These are phyloP conservation scores for Pachymerium ferrugineum DNA, from an alignment of 2,888 invertebrate genomes.

Conservation along the genomic window DNA sequence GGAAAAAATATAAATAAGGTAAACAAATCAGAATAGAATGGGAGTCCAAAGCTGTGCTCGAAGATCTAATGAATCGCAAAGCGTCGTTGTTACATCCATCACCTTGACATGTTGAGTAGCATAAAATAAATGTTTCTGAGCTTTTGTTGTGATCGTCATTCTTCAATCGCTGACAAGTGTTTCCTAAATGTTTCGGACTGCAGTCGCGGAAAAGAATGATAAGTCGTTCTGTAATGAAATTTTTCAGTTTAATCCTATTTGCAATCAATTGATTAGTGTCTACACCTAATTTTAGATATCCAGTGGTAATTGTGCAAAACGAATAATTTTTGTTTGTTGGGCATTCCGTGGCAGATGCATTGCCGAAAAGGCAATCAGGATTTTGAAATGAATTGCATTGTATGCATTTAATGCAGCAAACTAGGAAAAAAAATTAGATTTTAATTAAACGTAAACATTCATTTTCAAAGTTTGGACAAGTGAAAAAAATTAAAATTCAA, in stretches of 20 bases:
- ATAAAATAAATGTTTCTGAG: neutral
- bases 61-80: neutral
- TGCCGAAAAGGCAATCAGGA: neutral
- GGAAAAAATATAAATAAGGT: too few species aligned
- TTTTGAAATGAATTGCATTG: slow-evolving; percentile 16
- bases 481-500: too few species aligned
- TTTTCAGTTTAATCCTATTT: neutral
- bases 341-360: neutral
- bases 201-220: neutral
- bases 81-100: neutral
- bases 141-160: neutral
- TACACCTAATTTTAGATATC: neutral
- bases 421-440: neutral
- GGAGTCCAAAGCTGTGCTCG: neutral
- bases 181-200: neutral
- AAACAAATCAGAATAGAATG: too few species aligned
- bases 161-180: neutral
- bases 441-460: too few species aligned
- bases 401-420: neutral
- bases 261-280: neutral
- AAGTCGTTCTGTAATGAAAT: neutral
- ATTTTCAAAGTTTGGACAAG: too few species aligned
- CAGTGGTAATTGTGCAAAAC: neutral
- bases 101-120: neutral
- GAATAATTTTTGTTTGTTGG: neutral